A percentile compares a stretch with the other conserved stretches of the same genome.
These are phyloP conservation scores for Mythimna impura DNA, from an alignment of 2,888 invertebrate species.

Conservation along the genomic window DNA sequence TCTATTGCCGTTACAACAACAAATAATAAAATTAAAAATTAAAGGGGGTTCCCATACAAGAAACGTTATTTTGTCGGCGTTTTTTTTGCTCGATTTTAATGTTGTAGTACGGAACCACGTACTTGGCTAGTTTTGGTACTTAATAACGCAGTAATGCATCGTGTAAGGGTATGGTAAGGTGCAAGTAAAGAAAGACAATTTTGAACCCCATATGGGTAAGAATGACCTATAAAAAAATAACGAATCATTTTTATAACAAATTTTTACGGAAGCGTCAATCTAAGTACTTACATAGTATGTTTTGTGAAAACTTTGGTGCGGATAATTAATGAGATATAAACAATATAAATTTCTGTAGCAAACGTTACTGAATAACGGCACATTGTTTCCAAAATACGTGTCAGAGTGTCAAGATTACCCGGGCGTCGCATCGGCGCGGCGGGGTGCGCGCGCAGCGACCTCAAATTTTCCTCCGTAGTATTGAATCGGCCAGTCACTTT, in stretches of 20 bases:
- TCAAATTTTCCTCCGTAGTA: slow-evolving; percentile 75
- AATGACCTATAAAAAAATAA: background rate
- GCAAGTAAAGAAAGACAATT: background rate
- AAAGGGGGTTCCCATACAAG: too few species aligned
- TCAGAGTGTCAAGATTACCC: slow-evolving; percentile 76
- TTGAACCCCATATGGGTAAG: background rate
- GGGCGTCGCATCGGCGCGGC: slow-evolving; percentile 71
- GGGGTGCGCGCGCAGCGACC: slow-evolving; percentile 85
- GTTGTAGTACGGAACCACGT: too few species aligned
- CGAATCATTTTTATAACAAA: background rate
- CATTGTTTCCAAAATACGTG: slow-evolving; percentile 68
- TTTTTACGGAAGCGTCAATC: too few species aligned
- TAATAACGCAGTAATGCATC: background rate
- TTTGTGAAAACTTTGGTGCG: background rate
- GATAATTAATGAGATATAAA: background rate
- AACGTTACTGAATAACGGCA: slow-evolving; percentile 6
- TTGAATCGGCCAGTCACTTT: slow-evolving; percentile 86
- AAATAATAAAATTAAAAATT: too few species aligned
- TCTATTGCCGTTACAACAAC: too few species aligned
- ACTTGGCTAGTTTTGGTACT: background rate
- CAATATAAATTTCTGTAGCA: background rate
- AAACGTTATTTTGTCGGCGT: too few species aligned
- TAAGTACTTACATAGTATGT: too few species aligned
- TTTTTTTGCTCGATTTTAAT: too few species aligned
- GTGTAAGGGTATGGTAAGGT: background rate